These are phyloP conservation scores for Peromyscus polionotus DNA, from an alignment of 2,113 vertebrate species.

Conservation along the genomic window DNA sequence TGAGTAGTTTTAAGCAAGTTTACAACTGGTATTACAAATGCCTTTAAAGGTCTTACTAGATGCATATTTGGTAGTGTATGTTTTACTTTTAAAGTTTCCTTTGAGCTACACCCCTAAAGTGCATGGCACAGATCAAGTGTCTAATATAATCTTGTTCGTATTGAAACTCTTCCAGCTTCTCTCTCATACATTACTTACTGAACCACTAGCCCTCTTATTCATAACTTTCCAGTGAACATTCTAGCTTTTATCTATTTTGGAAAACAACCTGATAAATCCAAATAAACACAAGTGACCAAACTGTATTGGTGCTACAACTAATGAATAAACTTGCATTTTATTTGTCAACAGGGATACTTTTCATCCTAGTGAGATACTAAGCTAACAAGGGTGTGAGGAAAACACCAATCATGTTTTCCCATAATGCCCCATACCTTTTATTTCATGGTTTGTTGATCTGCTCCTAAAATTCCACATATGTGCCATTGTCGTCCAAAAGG, in stretches of 20 bases:
- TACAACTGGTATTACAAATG: not conserved
- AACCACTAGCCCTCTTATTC: not conserved
- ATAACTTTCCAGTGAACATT: constrained; percentile 35
- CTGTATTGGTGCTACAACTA: not conserved
- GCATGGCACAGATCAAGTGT: not conserved
- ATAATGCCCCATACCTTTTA: not conserved
- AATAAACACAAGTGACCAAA: constrained; percentile 54
- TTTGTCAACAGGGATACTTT: constrained; percentile 34
- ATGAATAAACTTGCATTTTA: constrained; percentile 51
- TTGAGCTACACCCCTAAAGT: not conserved
- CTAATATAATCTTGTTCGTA: not conserved
- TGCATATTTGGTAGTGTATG: not conserved
- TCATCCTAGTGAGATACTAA: constrained; percentile 48
- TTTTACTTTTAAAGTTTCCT: not conserved
- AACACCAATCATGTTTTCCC: not conserved
- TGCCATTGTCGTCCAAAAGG: not conserved
- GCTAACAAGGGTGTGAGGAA: not conserved
- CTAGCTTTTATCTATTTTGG: constrained; percentile 53
- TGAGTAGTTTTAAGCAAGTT: not conserved
- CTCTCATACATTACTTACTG: not conserved
- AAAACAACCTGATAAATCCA: constrained; percentile 52
- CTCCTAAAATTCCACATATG: constrained; percentile 55
- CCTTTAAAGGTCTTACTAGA: not conserved
- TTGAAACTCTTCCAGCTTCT: not conserved
- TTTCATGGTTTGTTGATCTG: not conserved